Percentiles rank a stretch among this genome's conserved stretches.
Evolutionary conservation across 1,140 invertebrate genomes (phyloP).

Genomic region (Caenorhabditis briggsae): DNA sequence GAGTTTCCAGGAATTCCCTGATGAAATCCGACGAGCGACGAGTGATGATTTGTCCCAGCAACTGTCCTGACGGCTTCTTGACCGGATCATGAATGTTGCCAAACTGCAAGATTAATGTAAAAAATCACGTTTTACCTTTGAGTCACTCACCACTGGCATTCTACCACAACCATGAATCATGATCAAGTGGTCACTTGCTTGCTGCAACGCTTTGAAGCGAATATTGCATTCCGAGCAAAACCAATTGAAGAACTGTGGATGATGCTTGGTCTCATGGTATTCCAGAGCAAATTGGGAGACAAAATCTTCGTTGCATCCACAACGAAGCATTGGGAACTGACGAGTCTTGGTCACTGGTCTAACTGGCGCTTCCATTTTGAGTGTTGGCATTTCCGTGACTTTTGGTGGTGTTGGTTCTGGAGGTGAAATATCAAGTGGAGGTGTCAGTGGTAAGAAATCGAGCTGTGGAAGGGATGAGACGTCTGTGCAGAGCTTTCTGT

Average conservation of each 20-base stretch:
- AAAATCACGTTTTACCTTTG: background rate
- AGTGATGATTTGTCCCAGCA: background rate
- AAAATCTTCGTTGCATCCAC: background rate
- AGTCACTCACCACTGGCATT: slow-evolving; percentile 12
- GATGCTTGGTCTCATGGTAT: slow-evolving; percentile 7
- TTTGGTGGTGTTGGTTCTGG: too few species aligned
- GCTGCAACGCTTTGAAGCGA: background rate
- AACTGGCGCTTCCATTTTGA: background rate
- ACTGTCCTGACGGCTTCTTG: background rate
- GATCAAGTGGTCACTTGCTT: slow-evolving; percentile 24
- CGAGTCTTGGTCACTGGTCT: background rate
- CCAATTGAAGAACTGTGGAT: background rate
- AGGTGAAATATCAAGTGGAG: too few species aligned
- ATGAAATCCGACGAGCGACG: background rate
- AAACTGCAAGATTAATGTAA: background rate
- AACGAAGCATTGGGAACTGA: slow-evolving; percentile 35
- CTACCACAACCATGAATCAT: background rate
- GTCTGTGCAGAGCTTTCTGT: too few species aligned
- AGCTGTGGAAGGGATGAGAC: too few species aligned
- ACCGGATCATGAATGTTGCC: background rate
- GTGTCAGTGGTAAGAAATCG: too few species aligned
- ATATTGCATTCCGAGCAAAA: slow-evolving; percentile 40
- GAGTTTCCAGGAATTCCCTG: background rate
- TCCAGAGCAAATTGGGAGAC: slow-evolving; percentile 31
- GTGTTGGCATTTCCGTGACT: background rate